Evolutionary conservation across 2,888 invertebrate species (phyloP), one percentile per base, ranked within the genome.

Genomic region (Heliconius ethilla): DNA sequence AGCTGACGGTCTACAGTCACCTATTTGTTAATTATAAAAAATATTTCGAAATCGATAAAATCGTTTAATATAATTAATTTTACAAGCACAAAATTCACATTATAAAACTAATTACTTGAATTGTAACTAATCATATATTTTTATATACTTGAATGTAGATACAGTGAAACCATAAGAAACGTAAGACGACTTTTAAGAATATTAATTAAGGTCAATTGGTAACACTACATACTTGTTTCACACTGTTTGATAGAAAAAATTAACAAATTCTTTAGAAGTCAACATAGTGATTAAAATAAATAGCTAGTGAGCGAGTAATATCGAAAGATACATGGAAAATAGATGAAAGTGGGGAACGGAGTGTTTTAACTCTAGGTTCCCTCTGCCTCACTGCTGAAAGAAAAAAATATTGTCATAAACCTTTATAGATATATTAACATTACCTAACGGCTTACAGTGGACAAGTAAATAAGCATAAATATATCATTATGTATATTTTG

Each of bases 151-250:
- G 62, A 5, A 62, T 62, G 62, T 62, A n/a, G 25, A 15, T 69
- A 25, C 25, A 40, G 40, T 13, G 9, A 69, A 40, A 25, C 69
- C 25, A 15, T 37, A 25, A 69, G 40, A n/a, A 37, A 37, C 33
- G n/a, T 59, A n/a, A 37, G 59, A 59, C n/a, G 37, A 59, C 59
- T 59, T 72, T 72, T 55, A 25, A 59, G 72, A 72, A 59, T 72
- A 72, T 78, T 76, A 69, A 80, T 76, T 78, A 65, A 55, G 74
- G 66, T 45, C 76, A 80, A 78, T 76, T 75, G 59, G 59, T 75
- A 78, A 63, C 69, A 27, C 27, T 15, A 6, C 0, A 45, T 45
- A 70, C 72, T 78, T 80, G 67, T 79, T 77, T 51, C 45, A 66
- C 63, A 69, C 33, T 45, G 29, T 70, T 75, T 66, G 25, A 76